Conservation (phyloP, 2,888 invertebrate species). For the Plusia festucae region DNA sequence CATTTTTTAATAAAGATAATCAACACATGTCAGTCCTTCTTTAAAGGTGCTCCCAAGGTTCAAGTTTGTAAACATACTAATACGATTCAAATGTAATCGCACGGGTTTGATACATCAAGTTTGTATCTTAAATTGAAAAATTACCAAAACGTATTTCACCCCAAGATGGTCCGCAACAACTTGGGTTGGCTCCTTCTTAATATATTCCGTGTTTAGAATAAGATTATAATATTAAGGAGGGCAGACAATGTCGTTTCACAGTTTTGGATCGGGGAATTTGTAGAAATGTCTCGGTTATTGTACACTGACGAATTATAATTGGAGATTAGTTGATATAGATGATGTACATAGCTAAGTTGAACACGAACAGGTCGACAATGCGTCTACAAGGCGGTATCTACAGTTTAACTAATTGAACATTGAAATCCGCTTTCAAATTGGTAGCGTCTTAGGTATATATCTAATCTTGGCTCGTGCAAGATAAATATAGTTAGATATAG, state of each 20-base stretch:
- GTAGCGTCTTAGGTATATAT: background rate
- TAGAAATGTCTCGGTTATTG: slow-evolving; percentile 70
- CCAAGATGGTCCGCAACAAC: slow-evolving; percentile 57
- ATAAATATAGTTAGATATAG: too few species aligned
- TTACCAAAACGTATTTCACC: slow-evolving; percentile 34
- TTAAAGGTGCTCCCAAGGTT: too few species aligned
- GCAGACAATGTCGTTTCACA: slow-evolving; percentile 63
- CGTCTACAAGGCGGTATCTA: slow-evolving; percentile 38
- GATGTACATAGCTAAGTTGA: slow-evolving; percentile 46
- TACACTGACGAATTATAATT: slow-evolving; percentile 81
- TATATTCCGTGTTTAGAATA: slow-evolving; percentile 88
- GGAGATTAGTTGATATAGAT: slow-evolving; percentile 71
- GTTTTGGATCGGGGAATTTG: slow-evolving; percentile 66
- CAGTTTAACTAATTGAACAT: slow-evolving; percentile 46
- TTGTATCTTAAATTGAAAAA: slow-evolving; percentile 11
- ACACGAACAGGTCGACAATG: slow-evolving; percentile 38
- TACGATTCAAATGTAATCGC: too few species aligned
- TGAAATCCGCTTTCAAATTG: slow-evolving; percentile 35
- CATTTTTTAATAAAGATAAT: too few species aligned
- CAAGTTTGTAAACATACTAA: too few species aligned
- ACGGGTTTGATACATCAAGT: too few species aligned
- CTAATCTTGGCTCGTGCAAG: background rate
- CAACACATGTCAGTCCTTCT: too few species aligned
- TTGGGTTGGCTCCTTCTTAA: slow-evolving; percentile 73
- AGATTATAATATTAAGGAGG: slow-evolving; percentile 87